A percentile compares a stretch with the other conserved stretches of the same genome.
Conservation (phyloP, 2,113 vertebrate species). For the Speoplatyrhinus poulsoni region DNA sequence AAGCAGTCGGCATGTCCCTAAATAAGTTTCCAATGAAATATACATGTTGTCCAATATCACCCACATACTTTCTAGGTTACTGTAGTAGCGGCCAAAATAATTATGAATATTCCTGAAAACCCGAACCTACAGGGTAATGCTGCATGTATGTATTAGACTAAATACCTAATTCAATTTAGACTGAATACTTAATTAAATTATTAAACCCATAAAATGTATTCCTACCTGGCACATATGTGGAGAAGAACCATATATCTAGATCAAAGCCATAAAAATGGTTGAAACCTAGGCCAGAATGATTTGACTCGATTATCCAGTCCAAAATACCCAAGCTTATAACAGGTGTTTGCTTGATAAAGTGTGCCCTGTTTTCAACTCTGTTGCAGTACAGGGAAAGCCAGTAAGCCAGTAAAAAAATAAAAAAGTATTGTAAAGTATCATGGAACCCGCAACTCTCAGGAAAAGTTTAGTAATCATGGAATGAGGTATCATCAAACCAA, state of each 20-base stretch:
- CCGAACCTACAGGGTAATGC: neutral
- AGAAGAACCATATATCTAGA: neutral
- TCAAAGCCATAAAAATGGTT: conserved; percentile 8
- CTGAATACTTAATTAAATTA: conserved; percentile 2
- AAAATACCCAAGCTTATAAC: conserved; percentile 20
- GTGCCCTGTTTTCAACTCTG: conserved; percentile 30
- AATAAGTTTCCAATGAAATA: neutral
- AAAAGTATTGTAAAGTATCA: no score
- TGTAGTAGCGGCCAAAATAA: no score
- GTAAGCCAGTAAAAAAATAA: neutral
- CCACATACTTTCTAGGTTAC: no score
- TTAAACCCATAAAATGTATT: conserved; percentile 1
- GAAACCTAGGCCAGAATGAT: conserved; percentile 2
- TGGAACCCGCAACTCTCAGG: no score
- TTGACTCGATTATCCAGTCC: conserved; percentile 20
- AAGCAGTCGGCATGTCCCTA: neutral
- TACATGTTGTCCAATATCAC: no score
- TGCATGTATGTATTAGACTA: neutral
- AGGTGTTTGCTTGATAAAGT: conserved; percentile 11
- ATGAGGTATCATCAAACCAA: no score
- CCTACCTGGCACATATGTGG: neutral
- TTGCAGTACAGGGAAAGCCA: conserved; percentile 30
- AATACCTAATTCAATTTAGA: neutral
- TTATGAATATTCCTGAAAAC: neutral
- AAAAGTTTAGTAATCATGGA: no score